Base-by-base conservation (phyloP, 2,888 invertebrate genomes). In the Beris chalybata region DNA sequence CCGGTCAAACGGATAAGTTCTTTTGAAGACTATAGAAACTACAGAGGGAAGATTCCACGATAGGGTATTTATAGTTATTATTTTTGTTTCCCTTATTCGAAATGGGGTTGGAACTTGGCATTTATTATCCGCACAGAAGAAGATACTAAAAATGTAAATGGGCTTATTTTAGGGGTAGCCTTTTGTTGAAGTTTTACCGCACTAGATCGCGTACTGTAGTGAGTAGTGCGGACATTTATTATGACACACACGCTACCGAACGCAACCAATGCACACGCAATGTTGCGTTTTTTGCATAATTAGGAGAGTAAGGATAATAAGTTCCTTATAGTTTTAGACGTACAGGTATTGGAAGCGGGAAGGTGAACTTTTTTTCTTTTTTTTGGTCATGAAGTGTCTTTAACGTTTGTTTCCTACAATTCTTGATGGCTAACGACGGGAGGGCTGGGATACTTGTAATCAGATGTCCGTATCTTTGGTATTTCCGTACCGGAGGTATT, bases 261-360 rank as follows among this genome's bases (percentile, higher is more conserved):
- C 31, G 54, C 44, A 64, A 64, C 52, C 47, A 52, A 64, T 64
- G 64, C 64, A 64, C 64, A 64, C 64, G 64, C 64, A 64, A 64
- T 64, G 52, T 64, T 64, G 64, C 64, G 64, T 64, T 64, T 56
- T 64, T 64, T 64, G 64, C 64, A 64, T 64, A 64, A 64, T 64
- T 64, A 64, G 54, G 29, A 44, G 30, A 44, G 13, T 45, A 54
- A 64, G 47, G n/a, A 64, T 29, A 54, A 43, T 43, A 29, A 52
- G 64, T 32, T 45, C 32, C 38, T 38, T 38, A 38, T 5, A 9
- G 38, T 38, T 9, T 38, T 38, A 7, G 38, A 9, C 9, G 38
- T 38, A 52, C 52, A 38, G 22, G 22, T 50, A 38, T 61, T 50
- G 32, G 38, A 61, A 50, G 50, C 52, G 52, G 61, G 61, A 59